Evolutionary conservation across 2,797 vertebrate species (phyloP), one percentile per base, ranked within the genome.

Genomic region (Phrynocephalus guinanensis): DNA sequence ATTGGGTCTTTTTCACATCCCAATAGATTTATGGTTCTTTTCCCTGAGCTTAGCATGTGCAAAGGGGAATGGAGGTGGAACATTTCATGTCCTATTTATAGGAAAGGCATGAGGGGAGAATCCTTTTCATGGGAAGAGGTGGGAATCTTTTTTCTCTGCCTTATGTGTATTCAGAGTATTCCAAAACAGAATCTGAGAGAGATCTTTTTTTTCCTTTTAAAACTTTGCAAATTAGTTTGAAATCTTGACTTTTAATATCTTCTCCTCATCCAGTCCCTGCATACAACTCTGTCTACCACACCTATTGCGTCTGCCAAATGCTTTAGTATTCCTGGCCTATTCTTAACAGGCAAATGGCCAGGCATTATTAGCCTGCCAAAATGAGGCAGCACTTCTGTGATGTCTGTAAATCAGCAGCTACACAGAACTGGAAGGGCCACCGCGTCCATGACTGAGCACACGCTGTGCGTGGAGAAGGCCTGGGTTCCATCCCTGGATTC

Each of bases 291-390:
- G 71, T 38, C 26, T 10, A 78, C n/a, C 50, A 79, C 84, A 82
- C 63, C 33, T 52, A 66, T 80, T 26, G 20, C 18, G 77, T 38
- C 50, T 33, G 63, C 44, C n/a, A 87, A 75, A 24, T 33, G 20
- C 52, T 30, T 76, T 26, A 68, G 63, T 82, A 20, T 63, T 38
- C 38, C 50, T 72, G 76, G 38, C 67, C 44, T 75, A 7, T 66
- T 52, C 76, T 84, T 52, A 80, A 13, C 66, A 83, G 44, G 33
- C 28, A 33, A 70, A 33, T 38, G 9, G 66, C 76, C 82, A 88
- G 38, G 73, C 28, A 66, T 30, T 33, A 66, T 28, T 60, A 48
- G 24, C 6, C 24, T 66, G 82, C 76, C 76, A 73, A 84, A 60
- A 80, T 79, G 30, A 83, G 75, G 81, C 10, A 5, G 50, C 48